These are phyloP conservation scores for Pollachius pollachius DNA, from an alignment of 2,113 vertebrate genomes.

Conservation along the genomic window DNA sequence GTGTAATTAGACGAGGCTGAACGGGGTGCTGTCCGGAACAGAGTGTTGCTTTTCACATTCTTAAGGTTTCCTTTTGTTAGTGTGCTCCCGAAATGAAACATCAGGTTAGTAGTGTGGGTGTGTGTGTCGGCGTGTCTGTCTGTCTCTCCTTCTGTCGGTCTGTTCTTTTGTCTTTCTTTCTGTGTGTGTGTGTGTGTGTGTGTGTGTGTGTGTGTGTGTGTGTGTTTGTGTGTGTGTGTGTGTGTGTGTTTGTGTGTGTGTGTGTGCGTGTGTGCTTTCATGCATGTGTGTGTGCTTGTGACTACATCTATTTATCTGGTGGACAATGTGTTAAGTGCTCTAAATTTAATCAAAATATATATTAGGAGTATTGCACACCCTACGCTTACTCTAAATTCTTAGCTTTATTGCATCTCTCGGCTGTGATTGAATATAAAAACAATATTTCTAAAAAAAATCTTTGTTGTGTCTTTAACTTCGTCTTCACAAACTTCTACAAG, in stretches of 20 bases:
- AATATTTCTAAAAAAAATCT: too few relatives aligned
- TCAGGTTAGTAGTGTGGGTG: not conserved
- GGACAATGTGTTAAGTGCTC: too few relatives aligned
- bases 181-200: not conserved
- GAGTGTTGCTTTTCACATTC: slow-evolving; percentile 28
- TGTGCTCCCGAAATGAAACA: too few relatives aligned
- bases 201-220: not conserved
- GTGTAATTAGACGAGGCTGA: slow-evolving; percentile 51
- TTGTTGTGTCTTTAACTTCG: too few relatives aligned
- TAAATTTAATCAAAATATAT: too few relatives aligned
- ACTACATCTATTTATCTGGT: not conserved
- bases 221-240: not conserved
- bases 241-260: not conserved
- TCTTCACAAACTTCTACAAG: too few relatives aligned
- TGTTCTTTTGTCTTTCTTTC: not conserved
- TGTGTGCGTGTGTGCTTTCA: not conserved
- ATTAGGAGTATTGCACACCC: too few relatives aligned
- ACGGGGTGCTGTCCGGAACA: slow-evolving; percentile 28
- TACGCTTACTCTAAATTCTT: too few relatives aligned
- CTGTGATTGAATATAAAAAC: too few relatives aligned
- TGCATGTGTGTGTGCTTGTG: not conserved
- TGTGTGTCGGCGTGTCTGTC: not conserved
- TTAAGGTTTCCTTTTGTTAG: slow-evolving; percentile 17
- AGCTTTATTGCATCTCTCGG: too few relatives aligned
- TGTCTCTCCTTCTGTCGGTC: not conserved